Evolutionary conservation across 1,140 invertebrate species (phyloP).

Genomic region (Drosophila insularis): DNA sequence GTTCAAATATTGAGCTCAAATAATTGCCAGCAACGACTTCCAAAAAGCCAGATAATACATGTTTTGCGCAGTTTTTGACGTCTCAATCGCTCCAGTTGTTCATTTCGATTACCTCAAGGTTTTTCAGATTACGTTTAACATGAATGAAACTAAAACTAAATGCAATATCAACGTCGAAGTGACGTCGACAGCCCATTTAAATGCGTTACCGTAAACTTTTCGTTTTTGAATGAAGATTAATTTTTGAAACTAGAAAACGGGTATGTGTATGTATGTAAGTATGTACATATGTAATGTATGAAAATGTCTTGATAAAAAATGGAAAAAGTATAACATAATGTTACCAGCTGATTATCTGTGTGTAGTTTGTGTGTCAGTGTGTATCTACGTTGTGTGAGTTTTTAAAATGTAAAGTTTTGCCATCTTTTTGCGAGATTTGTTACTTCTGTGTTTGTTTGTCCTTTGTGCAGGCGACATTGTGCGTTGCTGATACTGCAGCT

Average conservation of each 20-base stretch:
- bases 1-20: constrained; percentile 1
- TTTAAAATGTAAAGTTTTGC: constrained; percentile 19
- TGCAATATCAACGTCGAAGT: too few species aligned
- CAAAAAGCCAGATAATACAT: constrained; percentile 39
- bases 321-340: too few species aligned
- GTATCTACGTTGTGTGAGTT: not conserved
- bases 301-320: too few species aligned
- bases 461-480: not conserved
- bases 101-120: not conserved
- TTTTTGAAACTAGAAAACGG: too few species aligned
- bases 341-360: too few species aligned
- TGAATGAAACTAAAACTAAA: too few species aligned
- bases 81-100: not conserved
- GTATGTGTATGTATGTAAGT: too few species aligned
- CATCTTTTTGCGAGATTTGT: not conserved
- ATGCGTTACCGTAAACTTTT: too few species aligned
- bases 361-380: too few species aligned
- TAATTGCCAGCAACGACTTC: not conserved
- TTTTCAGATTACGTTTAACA: not conserved
- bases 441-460: not conserved
- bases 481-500: constrained; percentile 50
- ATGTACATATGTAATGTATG: too few species aligned
- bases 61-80: constrained; percentile 30
- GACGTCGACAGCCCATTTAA: too few species aligned
- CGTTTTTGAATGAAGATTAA: not conserved